A percentile compares a stretch with the other conserved stretches of the same genome.
These are phyloP conservation scores for Chondrosia reniformis DNA, from an alignment of 37 sponge, comb jelly and placozoan species.

Conservation along the genomic window DNA sequence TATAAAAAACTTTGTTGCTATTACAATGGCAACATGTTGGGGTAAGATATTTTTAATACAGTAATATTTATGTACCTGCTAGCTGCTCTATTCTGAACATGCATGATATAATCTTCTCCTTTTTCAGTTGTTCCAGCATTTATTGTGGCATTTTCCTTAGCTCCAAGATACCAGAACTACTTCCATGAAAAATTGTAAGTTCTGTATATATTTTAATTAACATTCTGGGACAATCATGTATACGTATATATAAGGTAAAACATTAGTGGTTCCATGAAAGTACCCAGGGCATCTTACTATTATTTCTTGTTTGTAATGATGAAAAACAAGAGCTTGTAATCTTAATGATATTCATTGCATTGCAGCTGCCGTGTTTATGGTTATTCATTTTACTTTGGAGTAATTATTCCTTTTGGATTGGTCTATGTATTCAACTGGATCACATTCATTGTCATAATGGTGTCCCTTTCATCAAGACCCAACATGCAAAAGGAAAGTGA, in stretches of 20 bases:
- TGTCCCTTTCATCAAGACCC: not conserved
- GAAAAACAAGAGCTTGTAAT: no score
- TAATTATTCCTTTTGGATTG: not conserved
- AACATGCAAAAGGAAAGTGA: not conserved
- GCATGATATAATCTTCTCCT: not conserved
- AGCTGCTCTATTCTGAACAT: not conserved
- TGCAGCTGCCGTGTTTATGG: conserved; percentile 10
- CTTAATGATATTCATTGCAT: no score
- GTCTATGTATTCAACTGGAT: conserved; percentile 15
- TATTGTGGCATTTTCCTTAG: conserved; percentile 8
- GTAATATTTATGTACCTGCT: not conserved
- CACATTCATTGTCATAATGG: not conserved
- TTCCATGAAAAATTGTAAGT: no score
- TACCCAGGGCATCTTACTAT: no score
- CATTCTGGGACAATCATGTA: no score
- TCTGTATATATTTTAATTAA: no score
- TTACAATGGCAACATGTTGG: not conserved
- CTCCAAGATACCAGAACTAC: conserved; percentile 10
- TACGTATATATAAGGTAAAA: no score
- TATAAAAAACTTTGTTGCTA: not conserved
- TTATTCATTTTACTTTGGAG: conserved; percentile 8
- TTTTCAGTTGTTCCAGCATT: not conserved
- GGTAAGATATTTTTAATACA: not conserved
- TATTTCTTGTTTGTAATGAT: no score
- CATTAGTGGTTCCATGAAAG: no score